A percentile compares a stretch with the other conserved stretches of the same genome.
Conservation (phyloP, 2,888 invertebrate species). For the Bellardia pandia region DNA sequence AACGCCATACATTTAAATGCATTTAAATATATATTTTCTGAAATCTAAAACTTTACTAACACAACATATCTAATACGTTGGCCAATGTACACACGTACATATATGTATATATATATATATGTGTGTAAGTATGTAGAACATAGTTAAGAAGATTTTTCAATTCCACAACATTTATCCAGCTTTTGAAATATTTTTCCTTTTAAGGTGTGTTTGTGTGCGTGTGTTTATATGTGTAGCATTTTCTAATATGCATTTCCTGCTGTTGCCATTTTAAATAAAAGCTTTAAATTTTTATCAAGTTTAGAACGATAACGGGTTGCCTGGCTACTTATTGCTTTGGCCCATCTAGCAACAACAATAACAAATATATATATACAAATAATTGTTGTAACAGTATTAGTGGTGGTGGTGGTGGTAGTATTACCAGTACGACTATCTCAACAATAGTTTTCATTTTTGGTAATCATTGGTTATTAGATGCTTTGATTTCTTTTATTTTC, state of each 20-base stretch:
- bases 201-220: not conserved
- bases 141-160: constrained; percentile 23
- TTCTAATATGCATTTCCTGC: constrained; percentile 53
- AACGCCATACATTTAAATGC: not conserved
- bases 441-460: constrained; percentile 55
- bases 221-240: not conserved
- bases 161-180: not conserved
- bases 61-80: not conserved
- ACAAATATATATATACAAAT: not conserved
- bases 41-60: not conserved
- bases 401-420: constrained; percentile 3
- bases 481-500: constrained; percentile 48
- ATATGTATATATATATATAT: too few relatives aligned
- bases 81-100: not conserved
- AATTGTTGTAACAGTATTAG: not conserved
- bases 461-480: constrained; percentile 61
- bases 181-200: constrained; percentile 1
- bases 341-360: constrained; percentile 14
- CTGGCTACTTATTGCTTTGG: constrained; percentile 25
- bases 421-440: constrained; percentile 11
- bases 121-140: not conserved
- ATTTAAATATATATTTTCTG: constrained; percentile 4
- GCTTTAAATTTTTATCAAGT: constrained; percentile 52
- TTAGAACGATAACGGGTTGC: constrained; percentile 49
- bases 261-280: constrained; percentile 34